Conservation (phyloP, 37 sponge, comb jelly and placozoan species). For the Halisarca cf. caerulea region DNA sequence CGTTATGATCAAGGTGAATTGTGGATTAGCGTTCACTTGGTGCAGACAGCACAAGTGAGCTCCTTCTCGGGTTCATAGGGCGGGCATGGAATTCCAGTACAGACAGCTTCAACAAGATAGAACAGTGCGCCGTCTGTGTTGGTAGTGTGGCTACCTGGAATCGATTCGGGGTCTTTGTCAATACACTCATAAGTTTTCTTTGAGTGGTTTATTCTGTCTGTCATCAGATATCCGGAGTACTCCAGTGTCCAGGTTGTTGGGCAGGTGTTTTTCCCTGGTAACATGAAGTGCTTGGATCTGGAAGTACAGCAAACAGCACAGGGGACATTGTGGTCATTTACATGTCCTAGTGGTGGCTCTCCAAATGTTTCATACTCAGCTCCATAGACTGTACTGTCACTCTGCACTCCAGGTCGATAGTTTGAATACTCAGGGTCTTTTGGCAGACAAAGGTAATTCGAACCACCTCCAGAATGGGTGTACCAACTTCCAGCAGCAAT, state of each 20-base stretch:
- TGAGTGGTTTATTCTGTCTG: neutral
- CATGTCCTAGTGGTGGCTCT: no score
- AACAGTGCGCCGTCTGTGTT: neutral
- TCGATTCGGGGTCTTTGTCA: neutral
- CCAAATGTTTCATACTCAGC: no score
- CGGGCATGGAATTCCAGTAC: neutral
- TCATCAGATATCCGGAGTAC: slow-evolving; percentile 8
- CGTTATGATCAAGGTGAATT: no score
- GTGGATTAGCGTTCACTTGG: neutral
- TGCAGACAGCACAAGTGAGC: slow-evolving; percentile 4
- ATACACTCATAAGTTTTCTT: neutral
- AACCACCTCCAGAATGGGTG: neutral
- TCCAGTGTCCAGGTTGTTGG: neutral
- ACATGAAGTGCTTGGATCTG: neutral
- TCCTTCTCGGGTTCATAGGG: neutral
- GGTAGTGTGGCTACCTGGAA: neutral
- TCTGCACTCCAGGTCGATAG: neutral
- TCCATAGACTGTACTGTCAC: neutral
- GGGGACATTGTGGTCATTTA: neutral
- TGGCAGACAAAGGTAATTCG: slow-evolving; percentile 5
- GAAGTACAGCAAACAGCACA: neutral
- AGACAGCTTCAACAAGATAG: neutral
- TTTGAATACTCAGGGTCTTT: neutral
- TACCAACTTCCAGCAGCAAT: slow-evolving; percentile 4
- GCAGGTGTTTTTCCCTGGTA: slow-evolving; percentile 9